Conservation (phyloP, 2,113 vertebrate species). For the Hemiprocne comata region DNA sequence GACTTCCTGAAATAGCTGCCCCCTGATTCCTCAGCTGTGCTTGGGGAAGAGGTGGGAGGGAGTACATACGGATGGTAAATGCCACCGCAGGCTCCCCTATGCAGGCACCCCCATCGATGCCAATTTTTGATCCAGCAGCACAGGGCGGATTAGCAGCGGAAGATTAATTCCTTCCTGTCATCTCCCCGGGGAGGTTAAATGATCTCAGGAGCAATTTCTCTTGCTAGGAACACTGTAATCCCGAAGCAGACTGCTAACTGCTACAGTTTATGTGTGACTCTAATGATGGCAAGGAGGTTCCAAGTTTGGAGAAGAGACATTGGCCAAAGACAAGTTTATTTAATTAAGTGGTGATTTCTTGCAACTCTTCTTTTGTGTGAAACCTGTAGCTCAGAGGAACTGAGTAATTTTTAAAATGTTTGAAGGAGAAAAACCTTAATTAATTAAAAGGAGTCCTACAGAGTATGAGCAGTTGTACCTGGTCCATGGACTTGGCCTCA, state of each 20-base stretch:
- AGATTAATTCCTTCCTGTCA: slow-evolving; percentile 81
- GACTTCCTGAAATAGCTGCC: slow-evolving; percentile 49
- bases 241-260: slow-evolving; percentile 48
- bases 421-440: neutral
- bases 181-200: slow-evolving; percentile 75
- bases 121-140: slow-evolving; percentile 67
- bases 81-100: slow-evolving; percentile 43
- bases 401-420: neutral
- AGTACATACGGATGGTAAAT: neutral
- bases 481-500: neutral
- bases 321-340: slow-evolving; percentile 25
- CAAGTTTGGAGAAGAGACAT: slow-evolving; percentile 51
- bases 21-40: neutral
- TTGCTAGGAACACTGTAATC: slow-evolving; percentile 67
- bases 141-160: slow-evolving; percentile 75
- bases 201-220: slow-evolving; percentile 76
- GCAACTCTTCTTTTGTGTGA: neutral
- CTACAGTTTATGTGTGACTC: slow-evolving; percentile 18
- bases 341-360: slow-evolving; percentile 24
- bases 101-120: slow-evolving; percentile 47
- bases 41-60: slow-evolving; percentile 11
- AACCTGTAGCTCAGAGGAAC: neutral
- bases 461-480: neutral
- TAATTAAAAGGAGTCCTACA: neutral
- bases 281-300: slow-evolving; percentile 52